Evolutionary conservation across 1,140 invertebrate genomes (phyloP).

Genomic region (Nylanderia fulva): DNA sequence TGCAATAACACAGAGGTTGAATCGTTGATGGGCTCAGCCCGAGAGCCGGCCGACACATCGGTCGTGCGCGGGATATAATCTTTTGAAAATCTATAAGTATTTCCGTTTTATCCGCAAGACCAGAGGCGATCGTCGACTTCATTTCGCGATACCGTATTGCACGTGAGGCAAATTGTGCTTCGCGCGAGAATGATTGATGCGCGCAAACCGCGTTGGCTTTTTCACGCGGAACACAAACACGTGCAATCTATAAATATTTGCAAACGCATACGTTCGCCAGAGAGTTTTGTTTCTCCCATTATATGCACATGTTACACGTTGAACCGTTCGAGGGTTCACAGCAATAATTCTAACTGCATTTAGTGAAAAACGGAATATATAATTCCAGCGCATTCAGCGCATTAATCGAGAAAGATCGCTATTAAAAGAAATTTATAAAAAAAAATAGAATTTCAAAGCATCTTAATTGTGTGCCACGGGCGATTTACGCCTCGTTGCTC

Average conservation of each 20-base stretch:
- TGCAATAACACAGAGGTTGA: constrained; percentile 17
- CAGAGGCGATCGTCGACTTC: constrained; percentile 5
- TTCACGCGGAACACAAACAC: constrained; percentile 23
- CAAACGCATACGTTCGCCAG: constrained; percentile 23
- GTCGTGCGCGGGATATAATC: constrained; percentile 26
- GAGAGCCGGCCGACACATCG: neutral
- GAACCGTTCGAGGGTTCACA: constrained; percentile 19
- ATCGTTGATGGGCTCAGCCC: constrained; percentile 27
- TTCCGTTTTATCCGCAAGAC: constrained; percentile 25
- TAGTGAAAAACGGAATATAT: constrained; percentile 17
- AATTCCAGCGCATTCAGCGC: constrained; percentile 17
- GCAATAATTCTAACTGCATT: constrained; percentile 28
- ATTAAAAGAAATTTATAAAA: constrained; percentile 24
- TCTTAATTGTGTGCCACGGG: constrained; percentile 41
- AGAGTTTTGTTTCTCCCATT: constrained; percentile 23
- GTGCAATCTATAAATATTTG: constrained; percentile 15
- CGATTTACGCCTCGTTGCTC: constrained; percentile 44
- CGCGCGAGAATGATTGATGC: constrained; percentile 36
- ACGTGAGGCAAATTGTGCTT: constrained; percentile 11
- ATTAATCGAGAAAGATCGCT: constrained; percentile 25
- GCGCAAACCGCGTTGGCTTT: neutral
- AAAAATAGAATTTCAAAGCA: neutral
- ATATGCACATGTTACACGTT: neutral
- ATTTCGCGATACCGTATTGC: constrained; percentile 36
- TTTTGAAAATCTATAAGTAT: constrained; percentile 48